Base-by-base conservation (phyloP, 2,888 invertebrate species). In the Epinotia ramella region DNA sequence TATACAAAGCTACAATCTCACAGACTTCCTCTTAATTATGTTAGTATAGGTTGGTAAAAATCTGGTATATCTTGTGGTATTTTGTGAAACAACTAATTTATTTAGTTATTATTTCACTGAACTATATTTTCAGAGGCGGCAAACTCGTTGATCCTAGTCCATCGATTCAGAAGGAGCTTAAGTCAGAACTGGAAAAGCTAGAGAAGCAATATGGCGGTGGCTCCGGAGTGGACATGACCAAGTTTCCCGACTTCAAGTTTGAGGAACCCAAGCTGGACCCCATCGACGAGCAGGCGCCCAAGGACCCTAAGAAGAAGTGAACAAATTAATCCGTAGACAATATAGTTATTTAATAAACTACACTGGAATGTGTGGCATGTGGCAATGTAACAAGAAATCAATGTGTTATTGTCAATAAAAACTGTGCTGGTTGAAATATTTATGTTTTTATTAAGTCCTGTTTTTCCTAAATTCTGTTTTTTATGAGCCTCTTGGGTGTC, bases 181-280 rank as follows among this genome's bases (percentile, higher is more conserved):
- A 97, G 85, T 93, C 96, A 16, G 98, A 98, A 87, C 88, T 98
- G 81, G 97, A 97, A 7, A 97, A 97, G 90, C 95, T 98, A 53
- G 96, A 97, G 71, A 96, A 96, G 84, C 96, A 96, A 81, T 98
- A 93, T 85, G 97, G 97, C 79, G 97, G 97, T 81, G 97, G 96
- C 71, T 87, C 95, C 13, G 97, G 97, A 62, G 95, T 95, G 5
- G 98, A 99, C 87, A 97, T 99, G 97, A 97, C 97, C 20, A 95
- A 98, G 89, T 99, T 99, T 91, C 99, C 99, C 13, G 88, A 96
- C 16, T 97, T 99, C 88, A 97, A 96, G 86, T 99, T 98, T 84
- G 94, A 95, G 33, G 97, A 97, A 78, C 96, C 96, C 67, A 95
- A 95, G 82, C 88, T 97, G 79, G 97, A 97, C 89, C 95, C 96